These are phyloP conservation scores for Epinephelus coioides DNA, from an alignment of 2,797 vertebrate species.

Conservation along the genomic window DNA sequence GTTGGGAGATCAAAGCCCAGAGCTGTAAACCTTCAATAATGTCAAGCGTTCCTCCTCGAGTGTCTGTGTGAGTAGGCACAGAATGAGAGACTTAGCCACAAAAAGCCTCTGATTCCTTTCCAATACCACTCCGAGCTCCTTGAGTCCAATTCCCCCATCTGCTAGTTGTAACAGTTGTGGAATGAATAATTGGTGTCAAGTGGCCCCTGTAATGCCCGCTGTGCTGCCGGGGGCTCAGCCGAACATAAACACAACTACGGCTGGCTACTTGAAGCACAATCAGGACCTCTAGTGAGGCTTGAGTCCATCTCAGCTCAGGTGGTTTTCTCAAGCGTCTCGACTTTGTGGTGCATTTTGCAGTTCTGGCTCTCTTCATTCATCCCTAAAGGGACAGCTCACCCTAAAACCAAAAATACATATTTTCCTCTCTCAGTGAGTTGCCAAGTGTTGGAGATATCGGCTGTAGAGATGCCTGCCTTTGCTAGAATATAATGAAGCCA, in stretches of 20 bases:
- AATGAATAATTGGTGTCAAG: slow-evolving; percentile 73
- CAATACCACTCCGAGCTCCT: slow-evolving; percentile 53
- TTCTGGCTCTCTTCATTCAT: not conserved
- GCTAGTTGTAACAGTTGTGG: slow-evolving; percentile 66
- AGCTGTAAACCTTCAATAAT: slow-evolving; percentile 59
- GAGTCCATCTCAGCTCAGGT: slow-evolving; percentile 10
- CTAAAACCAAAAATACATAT: too few relatives aligned
- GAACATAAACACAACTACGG: slow-evolving; percentile 37
- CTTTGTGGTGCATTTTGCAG: not conserved
- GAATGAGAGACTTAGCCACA: slow-evolving; percentile 52
- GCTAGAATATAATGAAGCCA: too few relatives aligned
- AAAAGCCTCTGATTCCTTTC: slow-evolving; percentile 68
- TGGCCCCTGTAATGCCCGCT: slow-evolving; percentile 46
- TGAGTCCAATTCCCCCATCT: slow-evolving; percentile 61
- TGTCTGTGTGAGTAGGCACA: slow-evolving; percentile 37
- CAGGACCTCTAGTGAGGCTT: slow-evolving; percentile 19
- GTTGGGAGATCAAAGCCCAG: slow-evolving; percentile 33
- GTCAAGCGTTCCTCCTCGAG: slow-evolving; percentile 53
- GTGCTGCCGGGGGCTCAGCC: slow-evolving; percentile 43
- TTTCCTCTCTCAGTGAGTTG: too few relatives aligned
- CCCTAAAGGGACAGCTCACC: not conserved
- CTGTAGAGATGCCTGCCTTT: too few relatives aligned
- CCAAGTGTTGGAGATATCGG: too few relatives aligned
- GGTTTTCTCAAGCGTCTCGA: slow-evolving; percentile 15
- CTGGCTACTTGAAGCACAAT: slow-evolving; percentile 31